phyloP scores from a whole-genome alignment of 2,888 invertebrate species.

The Balanococcus diminutus region DNA sequence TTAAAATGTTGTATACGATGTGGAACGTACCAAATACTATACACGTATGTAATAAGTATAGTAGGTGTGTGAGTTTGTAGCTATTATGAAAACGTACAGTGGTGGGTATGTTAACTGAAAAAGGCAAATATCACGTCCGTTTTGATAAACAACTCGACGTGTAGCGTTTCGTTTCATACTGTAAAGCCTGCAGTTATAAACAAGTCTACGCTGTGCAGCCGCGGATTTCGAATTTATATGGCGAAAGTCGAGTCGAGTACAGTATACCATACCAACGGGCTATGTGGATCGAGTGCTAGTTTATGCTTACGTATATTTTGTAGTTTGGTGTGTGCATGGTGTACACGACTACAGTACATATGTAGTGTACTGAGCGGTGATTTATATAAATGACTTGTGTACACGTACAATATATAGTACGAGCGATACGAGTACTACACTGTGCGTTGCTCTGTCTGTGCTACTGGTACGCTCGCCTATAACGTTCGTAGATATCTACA shows the following conservation, averaged over 20 bases:
- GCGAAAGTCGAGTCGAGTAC: background rate
- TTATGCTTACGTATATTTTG: background rate
- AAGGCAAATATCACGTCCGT: conserved; percentile 27
- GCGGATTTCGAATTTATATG: background rate
- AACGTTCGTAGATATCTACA: background rate
- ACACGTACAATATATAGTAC: background rate
- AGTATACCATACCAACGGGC: background rate
- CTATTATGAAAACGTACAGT: background rate
- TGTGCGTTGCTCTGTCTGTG: too few relatives aligned
- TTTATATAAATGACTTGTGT: background rate
- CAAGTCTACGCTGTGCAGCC: background rate
- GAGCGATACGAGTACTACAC: background rate
- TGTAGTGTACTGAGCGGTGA: background rate
- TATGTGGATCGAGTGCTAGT: background rate
- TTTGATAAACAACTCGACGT: conserved; percentile 28
- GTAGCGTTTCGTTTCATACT: background rate
- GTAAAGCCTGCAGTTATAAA: background rate
- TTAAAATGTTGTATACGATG: background rate
- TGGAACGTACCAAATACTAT: background rate
- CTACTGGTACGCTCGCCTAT: background rate
- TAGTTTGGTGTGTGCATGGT: too few relatives aligned
- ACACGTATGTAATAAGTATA: background rate
- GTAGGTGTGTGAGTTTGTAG: background rate
- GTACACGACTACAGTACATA: background rate
- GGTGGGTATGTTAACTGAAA: background rate